Conservation (phyloP, 2,113 vertebrate species). For the Misgurnus anguillicaudatus region DNA sequence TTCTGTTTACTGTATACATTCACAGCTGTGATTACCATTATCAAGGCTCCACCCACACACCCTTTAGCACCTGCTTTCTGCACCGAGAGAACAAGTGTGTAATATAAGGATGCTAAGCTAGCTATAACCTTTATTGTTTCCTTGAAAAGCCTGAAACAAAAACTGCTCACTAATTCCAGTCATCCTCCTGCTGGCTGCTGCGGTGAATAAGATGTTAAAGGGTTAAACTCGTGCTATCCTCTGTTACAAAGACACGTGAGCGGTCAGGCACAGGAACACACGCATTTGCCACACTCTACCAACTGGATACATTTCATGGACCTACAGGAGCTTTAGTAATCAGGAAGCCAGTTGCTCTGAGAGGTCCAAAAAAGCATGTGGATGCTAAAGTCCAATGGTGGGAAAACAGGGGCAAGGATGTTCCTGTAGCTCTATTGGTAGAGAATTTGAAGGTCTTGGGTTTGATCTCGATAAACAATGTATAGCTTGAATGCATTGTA, state of each 20-base stretch:
- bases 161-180: constrained; percentile 29
- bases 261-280: constrained; percentile 24
- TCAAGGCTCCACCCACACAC: background rate
- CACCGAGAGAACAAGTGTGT: constrained; percentile 39
- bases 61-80: constrained; percentile 48
- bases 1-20: background rate
- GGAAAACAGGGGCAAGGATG: background rate
- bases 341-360: constrained; percentile 18
- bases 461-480: too few species aligned
- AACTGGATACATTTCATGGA: constrained; percentile 59
- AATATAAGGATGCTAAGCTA: constrained; percentile 46
- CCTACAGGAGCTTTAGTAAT: constrained; percentile 49
- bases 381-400: constrained; percentile 52
- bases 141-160: constrained; percentile 58
- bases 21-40: background rate
- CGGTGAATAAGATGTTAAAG: constrained; percentile 33
- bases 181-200: constrained; percentile 27
- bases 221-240: constrained; percentile 29
- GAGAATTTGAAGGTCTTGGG: too few species aligned
- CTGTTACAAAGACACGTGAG: constrained; percentile 18
- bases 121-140: constrained; percentile 52
- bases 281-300: background rate
- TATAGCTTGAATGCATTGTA: too few species aligned
- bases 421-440: too few species aligned
- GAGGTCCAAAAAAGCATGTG: constrained; percentile 49